phyloP scores from a whole-genome alignment of 2,113 vertebrate genomes.

The Anas platyrhynchos region DNA sequence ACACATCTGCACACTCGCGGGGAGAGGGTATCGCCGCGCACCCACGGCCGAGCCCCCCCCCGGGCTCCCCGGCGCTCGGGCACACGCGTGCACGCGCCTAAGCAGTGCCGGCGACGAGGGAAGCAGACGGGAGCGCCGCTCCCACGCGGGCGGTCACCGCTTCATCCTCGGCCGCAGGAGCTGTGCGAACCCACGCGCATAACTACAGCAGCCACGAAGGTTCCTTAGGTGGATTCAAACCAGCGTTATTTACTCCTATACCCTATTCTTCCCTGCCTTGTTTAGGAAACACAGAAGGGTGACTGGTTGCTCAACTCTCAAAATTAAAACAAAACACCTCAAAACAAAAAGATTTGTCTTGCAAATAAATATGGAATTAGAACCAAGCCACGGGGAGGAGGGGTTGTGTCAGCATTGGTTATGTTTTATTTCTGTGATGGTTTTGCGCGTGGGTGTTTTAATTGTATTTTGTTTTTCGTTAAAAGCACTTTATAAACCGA shows the following conservation, averaged over 20 bases:
- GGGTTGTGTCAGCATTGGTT: conserved; percentile 1
- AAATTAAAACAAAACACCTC: conserved; percentile 37
- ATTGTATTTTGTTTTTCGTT: conserved; percentile 68
- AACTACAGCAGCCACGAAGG: not conserved
- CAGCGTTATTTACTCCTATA: not conserved
- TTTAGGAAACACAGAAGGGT: not conserved
- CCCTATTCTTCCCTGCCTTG: not conserved
- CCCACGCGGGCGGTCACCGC: not conserved
- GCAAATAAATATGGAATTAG: conserved; percentile 43
- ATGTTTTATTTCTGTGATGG: conserved; percentile 49
- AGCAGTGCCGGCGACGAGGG: not conserved
- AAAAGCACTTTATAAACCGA: conserved; percentile 42
- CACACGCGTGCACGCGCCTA: not conserved
- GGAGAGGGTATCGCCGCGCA: not conserved
- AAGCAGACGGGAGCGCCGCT: not conserved
- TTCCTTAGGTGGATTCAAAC: not conserved
- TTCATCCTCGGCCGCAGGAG: not conserved
- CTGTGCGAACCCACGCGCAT: not conserved
- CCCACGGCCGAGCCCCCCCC: not conserved
- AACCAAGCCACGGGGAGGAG: conserved; percentile 20
- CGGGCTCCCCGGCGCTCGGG: not conserved
- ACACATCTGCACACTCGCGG: not conserved
- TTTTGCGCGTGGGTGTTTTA: conserved; percentile 65
- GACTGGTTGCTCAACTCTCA: not conserved
- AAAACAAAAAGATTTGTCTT: conserved; percentile 44